Conservation (phyloP, 2,888 invertebrate genomes). For the Ennomos quercinarius region DNA sequence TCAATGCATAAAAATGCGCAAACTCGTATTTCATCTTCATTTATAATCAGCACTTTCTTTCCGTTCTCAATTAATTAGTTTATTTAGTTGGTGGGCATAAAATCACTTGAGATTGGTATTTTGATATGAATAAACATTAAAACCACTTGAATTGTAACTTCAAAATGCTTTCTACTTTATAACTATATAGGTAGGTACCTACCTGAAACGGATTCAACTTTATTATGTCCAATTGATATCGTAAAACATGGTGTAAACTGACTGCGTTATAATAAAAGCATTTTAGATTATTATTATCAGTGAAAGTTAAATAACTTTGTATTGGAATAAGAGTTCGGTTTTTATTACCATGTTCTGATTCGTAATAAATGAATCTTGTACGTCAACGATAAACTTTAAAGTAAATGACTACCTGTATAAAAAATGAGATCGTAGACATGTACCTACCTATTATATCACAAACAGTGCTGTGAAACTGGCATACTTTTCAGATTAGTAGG, state of each 20-base stretch:
- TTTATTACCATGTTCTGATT: too few relatives aligned
- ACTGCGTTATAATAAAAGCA: conserved; percentile 20
- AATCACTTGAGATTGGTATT: conserved; percentile 28
- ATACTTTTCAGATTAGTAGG: too few relatives aligned
- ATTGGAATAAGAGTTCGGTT: conserved; percentile 7
- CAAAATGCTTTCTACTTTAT: conserved; percentile 36
- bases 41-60: conserved; percentile 40
- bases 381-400: too few relatives aligned
- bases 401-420: too few relatives aligned
- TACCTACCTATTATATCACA: too few relatives aligned
- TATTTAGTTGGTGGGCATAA: conserved; percentile 35
- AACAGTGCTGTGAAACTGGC: too few relatives aligned
- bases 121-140: conserved; percentile 24
- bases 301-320: conserved; percentile 38
- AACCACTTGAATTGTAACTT: conserved; percentile 13
- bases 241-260: conserved; percentile 17
- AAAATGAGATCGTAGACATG: too few relatives aligned
- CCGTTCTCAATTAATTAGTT: conserved; percentile 41
- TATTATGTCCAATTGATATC: conserved; percentile 23
- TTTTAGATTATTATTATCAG: conserved; percentile 19
- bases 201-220: conserved; percentile 24
- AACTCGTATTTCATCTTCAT: conserved; percentile 35
- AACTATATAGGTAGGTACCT: conserved; percentile 3
- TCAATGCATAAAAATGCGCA: conserved; percentile 20
- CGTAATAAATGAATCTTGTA: too few relatives aligned